These are phyloP conservation scores for Calypte anna DNA, from an alignment of 2,113 vertebrate genomes.

Conservation along the genomic window DNA sequence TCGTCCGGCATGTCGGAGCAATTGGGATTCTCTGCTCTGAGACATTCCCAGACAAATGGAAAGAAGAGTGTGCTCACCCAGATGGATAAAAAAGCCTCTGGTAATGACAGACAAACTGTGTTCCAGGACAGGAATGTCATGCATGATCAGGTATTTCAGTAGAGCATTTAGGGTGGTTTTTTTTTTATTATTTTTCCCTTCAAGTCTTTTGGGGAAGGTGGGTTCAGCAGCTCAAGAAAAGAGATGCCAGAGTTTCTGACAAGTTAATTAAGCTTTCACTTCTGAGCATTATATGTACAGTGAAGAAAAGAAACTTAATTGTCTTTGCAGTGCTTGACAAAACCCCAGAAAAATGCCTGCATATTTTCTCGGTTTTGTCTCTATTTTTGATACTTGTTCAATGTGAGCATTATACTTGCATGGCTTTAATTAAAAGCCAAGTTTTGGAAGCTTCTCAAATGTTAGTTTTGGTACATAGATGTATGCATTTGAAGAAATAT, in stretches of 20 bases:
- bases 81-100: slow-evolving; percentile 37
- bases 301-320: slow-evolving; percentile 81
- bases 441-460: slow-evolving; percentile 56
- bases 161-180: not conserved
- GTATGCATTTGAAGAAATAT: slow-evolving; percentile 53
- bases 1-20: not conserved
- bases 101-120: slow-evolving; percentile 60
- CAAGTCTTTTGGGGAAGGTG: slow-evolving; percentile 78
- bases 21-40: not conserved
- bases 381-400: slow-evolving; percentile 78
- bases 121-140: slow-evolving; percentile 55
- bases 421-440: slow-evolving; percentile 66
- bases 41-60: slow-evolving; percentile 59
- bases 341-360: slow-evolving; percentile 78
- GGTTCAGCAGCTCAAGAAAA: slow-evolving; percentile 79
- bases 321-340: slow-evolving; percentile 81
- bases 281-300: slow-evolving; percentile 81
- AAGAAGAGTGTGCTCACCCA: slow-evolving; percentile 43
- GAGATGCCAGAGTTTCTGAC: slow-evolving; percentile 79
- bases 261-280: slow-evolving; percentile 87
- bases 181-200: slow-evolving; percentile 56
- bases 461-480: slow-evolving; percentile 49
- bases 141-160: slow-evolving; percentile 56
- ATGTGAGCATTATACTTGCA: slow-evolving; percentile 62
- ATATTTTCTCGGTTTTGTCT: slow-evolving; percentile 78